A percentile compares a stretch with the other conserved stretches of the same genome.
Evolutionary conservation across 2,113 vertebrate species (phyloP).

Genomic region (Tragulus kanchil): DNA sequence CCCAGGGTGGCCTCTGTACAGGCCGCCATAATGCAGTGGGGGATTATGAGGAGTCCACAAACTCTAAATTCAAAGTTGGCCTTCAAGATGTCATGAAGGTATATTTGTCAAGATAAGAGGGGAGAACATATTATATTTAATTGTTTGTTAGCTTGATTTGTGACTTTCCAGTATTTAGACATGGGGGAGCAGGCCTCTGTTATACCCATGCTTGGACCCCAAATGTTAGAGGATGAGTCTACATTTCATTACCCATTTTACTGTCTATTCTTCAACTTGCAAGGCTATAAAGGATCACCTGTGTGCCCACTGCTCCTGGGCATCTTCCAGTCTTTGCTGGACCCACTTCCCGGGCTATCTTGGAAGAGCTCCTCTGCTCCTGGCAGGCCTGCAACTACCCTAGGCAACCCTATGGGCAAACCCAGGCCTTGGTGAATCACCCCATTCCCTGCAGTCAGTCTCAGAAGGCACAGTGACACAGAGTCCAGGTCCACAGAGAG

Average conservation of each 20-base stretch:
- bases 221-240: background rate
- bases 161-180: background rate
- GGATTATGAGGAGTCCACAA: background rate
- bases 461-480: background rate
- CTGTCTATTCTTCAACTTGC: background rate
- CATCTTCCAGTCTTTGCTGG: too few relatives aligned
- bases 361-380: background rate
- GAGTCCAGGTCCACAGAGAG: background rate
- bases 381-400: background rate
- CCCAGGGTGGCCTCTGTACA: background rate
- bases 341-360: background rate
- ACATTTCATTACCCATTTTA: background rate
- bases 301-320: too few relatives aligned
- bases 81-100: background rate
- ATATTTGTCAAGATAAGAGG: background rate
- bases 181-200: background rate
- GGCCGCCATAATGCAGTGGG: background rate
- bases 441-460: background rate
- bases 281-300: background rate
- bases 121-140: background rate
- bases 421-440: background rate
- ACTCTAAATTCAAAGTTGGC: background rate
- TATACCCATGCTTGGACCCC: background rate
- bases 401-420: background rate
- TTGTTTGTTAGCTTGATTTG: background rate